Evolutionary conservation across 1,140 invertebrate genomes (phyloP).

Genomic region (Ditylenchus dipsaci): DNA sequence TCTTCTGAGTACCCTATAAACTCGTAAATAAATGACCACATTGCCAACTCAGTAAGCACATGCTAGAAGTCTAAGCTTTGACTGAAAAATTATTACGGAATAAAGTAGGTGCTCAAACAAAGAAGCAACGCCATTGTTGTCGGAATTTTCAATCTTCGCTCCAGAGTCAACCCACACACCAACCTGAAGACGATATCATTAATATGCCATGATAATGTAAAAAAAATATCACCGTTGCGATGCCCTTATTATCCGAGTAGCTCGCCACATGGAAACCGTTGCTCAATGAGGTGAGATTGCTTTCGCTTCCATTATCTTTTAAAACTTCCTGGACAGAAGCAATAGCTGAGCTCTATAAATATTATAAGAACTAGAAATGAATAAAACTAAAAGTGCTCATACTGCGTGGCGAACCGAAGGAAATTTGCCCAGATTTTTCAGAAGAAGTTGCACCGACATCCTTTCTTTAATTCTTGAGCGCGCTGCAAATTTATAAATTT

Average conservation of each 20-base stretch:
- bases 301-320: constrained; percentile 70
- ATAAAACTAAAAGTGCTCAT: too few species aligned
- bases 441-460: too few species aligned
- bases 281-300: constrained; percentile 76
- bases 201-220: background rate
- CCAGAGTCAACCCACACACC: constrained; percentile 99
- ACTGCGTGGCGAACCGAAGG: too few species aligned
- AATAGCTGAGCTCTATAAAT: background rate
- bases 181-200: constrained; percentile 61
- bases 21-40: background rate
- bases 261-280: constrained; percentile 88
- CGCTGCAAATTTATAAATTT: too few species aligned
- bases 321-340: constrained; percentile 25
- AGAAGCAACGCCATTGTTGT: constrained; percentile 97
- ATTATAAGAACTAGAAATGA: too few species aligned
- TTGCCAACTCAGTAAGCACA: too few species aligned
- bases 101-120: constrained; percentile 99
- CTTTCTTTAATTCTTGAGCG: too few species aligned
- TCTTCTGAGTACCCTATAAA: constrained; percentile 78
- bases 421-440: too few species aligned
- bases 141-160: constrained; percentile 84
- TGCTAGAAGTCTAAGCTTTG: too few species aligned
- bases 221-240: constrained; percentile 71
- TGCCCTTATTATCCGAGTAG: constrained; percentile 87
- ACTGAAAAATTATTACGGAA: constrained; percentile 66